Evolutionary conservation across 2,888 invertebrate species (phyloP), one percentile per base, ranked within the genome.

Genomic region (Cephalotes varians): DNA sequence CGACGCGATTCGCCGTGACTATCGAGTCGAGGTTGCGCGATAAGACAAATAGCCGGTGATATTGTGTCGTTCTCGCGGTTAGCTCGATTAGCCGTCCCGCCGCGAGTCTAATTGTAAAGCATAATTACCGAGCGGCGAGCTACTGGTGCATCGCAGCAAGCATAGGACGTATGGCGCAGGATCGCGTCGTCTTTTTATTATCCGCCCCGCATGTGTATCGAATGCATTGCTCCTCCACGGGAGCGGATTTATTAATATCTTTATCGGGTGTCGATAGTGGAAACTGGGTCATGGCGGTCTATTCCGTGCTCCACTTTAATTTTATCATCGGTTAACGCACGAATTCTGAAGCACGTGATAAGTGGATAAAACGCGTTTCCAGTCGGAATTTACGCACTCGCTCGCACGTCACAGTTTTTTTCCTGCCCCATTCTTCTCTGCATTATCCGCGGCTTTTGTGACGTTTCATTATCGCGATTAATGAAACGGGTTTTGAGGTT

Each of bases 231-330:
- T 34, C 56, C 47, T 51, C 25, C 37, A 25, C 18, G 54, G 28
- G 21, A 18, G 60, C 40, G n/a, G 60, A 80, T 80, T 79, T 86
- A 79, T 86, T 84, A 84, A 81, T 80, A 81, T 80, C 72, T 85
- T 85, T 88, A 88, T 88, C 88, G 87, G 80, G 83, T 84, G 83
- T 82, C 87, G 88, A 89, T 89, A 83, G 84, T 77, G 60, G 80
- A 81, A 90, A 87, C 86, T 89, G 87, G 89, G 89, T 90, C 89
- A 90, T 84, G 86, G 89, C 83, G 76, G 83, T 86, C 84, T 69
- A 71, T 85, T 85, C 79, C 84, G 82, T 54, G 88, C 79, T 72
- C 83, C 82, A 87, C 82, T 83, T 89, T 62, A 81, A 65, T 82
- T 86, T 88, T 89, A 90, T 90, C 89, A 60, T 56, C 69, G 56